Evolutionary conservation across 1,140 invertebrate genomes (phyloP), one percentile per base, ranked within the genome.

Genomic region (Paraescarpia echinospica): DNA sequence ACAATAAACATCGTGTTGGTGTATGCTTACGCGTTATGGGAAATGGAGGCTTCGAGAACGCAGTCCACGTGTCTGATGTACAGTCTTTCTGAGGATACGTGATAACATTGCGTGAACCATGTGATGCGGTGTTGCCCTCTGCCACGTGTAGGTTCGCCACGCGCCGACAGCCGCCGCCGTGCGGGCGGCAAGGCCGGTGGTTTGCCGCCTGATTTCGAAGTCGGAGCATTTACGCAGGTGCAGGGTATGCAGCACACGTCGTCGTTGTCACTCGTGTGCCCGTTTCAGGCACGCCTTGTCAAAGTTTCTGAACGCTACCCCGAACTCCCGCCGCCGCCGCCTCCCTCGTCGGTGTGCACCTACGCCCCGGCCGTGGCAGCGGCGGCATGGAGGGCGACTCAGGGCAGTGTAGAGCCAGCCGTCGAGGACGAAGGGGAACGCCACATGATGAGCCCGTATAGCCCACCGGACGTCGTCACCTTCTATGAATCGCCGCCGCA

Each of bases 401-500:
- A 77, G 12, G 18, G 22, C 2, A 77, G 14, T 31, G 59, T 14
- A 77, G 18, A 6, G 59, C 59, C 59, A 18, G 18, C 48, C 22
- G 59, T 27, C 12, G 59, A 77, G 4, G 59, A 77, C 59, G 41
- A 41, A 12, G 12, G 41, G 41, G 41, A 41, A 41, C 59, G 59
- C 59, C 9, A 12, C 59, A 77, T 77, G 59, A 77, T 31, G 59
- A 77, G 59, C 22, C 59, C 59, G 59, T 90, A 90, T 34, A 41
- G 18, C 14, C 90, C 90, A 18, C 90, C 90, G 8, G 35, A 41
- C 35, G 35, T 90, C n/a, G 90, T 34, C 35, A n/a, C 35, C 90
- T 90, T 90, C 35, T 90, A 90, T 22, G 90, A 90, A 31, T 41
- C 90, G 90, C 90, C 33, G 89, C 89, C 89, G 31, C 34, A 77